Evolutionary conservation across 2,797 vertebrate genomes (phyloP).

Genomic region (Semaprochilodus insignis): DNA sequence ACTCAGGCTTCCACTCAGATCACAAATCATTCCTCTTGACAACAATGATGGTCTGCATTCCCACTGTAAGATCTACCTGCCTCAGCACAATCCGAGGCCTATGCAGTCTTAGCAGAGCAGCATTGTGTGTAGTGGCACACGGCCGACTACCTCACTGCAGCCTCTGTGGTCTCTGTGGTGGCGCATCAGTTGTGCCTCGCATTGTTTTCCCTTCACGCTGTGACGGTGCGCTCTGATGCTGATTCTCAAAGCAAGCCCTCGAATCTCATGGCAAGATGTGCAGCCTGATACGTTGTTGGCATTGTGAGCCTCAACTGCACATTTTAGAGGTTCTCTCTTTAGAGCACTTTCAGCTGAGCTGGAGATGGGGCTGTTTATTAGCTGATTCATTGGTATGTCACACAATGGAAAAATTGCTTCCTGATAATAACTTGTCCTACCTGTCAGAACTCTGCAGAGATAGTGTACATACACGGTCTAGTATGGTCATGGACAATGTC

Average conservation of each 20-base stretch:
- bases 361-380: no score
- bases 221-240: not conserved
- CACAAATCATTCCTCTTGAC: not conserved
- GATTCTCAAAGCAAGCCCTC: slow-evolving; percentile 31
- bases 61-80: not conserved
- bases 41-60: not conserved
- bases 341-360: not conserved
- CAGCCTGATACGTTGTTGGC: not conserved
- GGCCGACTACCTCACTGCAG: not conserved
- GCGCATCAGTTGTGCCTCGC: slow-evolving; percentile 9
- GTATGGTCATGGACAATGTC: no score
- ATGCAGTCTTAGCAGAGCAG: not conserved
- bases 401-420: no score
- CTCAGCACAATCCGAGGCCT: not conserved
- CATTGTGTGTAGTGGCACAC: slow-evolving; percentile 14
- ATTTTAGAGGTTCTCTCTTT: not conserved
- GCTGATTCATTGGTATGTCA: not conserved
- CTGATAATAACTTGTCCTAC: no score
- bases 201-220: slow-evolving; percentile 4
- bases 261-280: not conserved
- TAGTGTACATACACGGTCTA: no score
- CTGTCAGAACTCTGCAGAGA: no score
- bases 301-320: not conserved
- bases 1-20: not conserved
- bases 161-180: slow-evolving; percentile 16